These are phyloP conservation scores for Tauraco hartlaubi DNA, from an alignment of 2,797 vertebrate genomes.

Conservation along the genomic window DNA sequence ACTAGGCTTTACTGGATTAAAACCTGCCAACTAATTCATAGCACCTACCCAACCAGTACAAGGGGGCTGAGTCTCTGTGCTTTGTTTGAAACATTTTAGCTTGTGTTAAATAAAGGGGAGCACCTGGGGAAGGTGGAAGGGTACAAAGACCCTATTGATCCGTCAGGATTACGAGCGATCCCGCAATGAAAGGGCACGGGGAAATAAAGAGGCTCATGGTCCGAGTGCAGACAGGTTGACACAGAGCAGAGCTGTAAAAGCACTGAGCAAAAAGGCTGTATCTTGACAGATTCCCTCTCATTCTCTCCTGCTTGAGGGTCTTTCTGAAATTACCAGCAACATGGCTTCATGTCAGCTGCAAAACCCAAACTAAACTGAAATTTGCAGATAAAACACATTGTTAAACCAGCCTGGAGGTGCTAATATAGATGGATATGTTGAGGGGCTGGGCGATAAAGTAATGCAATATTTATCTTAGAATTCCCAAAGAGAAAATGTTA, in stretches of 20 bases:
- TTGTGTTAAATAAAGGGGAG: constrained; percentile 17
- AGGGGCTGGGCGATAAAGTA: neutral
- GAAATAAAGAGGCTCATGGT: neutral
- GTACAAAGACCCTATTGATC: constrained; percentile 38
- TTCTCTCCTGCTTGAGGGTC: neutral
- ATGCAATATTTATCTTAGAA: neutral
- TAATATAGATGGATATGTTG: neutral
- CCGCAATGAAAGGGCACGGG: neutral
- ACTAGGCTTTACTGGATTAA: constrained; percentile 70
- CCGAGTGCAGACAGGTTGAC: neutral
- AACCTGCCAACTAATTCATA: constrained; percentile 70
- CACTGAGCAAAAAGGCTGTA: neutral
- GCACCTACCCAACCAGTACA: constrained; percentile 39
- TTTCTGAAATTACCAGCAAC: neutral
- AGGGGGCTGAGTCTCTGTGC: constrained; percentile 25
- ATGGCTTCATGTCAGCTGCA: neutral
- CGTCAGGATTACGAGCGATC: neutral
- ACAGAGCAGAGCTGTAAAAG: neutral
- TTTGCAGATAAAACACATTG: neutral
- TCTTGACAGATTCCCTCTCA: neutral
- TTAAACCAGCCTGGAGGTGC: neutral
- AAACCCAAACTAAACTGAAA: neutral
- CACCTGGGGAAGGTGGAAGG: constrained; percentile 18
- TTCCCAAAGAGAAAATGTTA: neutral
- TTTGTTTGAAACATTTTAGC: constrained; percentile 42